Evolutionary conservation across 2,888 invertebrate species (phyloP).

Genomic region (Resseliella maxima): DNA sequence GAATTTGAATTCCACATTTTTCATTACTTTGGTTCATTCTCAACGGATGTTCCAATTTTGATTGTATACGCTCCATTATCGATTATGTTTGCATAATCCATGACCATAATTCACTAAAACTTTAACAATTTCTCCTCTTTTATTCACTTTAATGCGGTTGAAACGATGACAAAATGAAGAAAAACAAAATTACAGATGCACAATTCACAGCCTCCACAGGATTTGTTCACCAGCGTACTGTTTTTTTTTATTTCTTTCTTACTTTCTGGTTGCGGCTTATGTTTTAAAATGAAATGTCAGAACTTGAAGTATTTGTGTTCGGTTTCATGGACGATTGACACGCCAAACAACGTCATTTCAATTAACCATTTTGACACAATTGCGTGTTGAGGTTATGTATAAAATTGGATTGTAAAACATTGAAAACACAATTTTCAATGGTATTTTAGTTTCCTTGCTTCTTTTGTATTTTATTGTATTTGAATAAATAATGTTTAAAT

Average conservation of each 20-base stretch:
- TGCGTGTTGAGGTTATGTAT: not conserved
- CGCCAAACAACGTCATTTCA: not conserved
- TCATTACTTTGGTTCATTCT: conserved; percentile 73
- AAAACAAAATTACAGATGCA: not conserved
- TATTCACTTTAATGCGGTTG: not conserved
- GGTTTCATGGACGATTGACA: not conserved
- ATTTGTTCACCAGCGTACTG: conserved; percentile 37
- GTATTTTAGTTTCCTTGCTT: not conserved
- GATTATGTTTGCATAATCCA: conserved; percentile 69
- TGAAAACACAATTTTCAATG: not conserved
- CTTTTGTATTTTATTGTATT: not conserved
- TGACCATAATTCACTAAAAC: too few relatives aligned
- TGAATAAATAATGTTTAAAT: not conserved
- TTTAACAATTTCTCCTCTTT: too few relatives aligned
- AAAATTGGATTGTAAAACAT: not conserved
- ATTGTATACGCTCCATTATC: conserved; percentile 91
- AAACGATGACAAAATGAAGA: too few relatives aligned
- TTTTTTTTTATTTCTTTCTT: too few relatives aligned
- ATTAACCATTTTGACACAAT: not conserved
- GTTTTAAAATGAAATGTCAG: conserved; percentile 40
- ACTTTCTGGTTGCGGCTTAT: not conserved
- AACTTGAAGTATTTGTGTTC: not conserved
- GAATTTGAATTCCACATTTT: conserved; percentile 49
- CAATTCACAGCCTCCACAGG: not conserved
- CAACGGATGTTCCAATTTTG: conserved; percentile 84